Base-by-base conservation (phyloP, 2,888 invertebrate genomes). In the Frankliniella fusca region DNA sequence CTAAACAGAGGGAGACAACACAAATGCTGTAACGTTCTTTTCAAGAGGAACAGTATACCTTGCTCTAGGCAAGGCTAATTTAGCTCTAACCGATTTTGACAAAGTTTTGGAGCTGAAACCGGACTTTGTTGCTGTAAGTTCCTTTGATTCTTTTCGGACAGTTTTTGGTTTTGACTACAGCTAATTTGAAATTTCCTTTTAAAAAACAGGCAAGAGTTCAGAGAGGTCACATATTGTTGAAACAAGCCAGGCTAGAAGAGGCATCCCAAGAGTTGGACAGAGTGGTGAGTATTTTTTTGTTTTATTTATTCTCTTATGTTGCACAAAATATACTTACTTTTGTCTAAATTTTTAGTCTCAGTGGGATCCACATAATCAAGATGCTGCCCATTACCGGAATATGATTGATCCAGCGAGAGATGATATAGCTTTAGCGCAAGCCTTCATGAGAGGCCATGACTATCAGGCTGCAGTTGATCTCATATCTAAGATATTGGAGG, bases 21-120 rank as follows among this genome's bases (percentile, higher is more conserved):
- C 91, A 85, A 98, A 99, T 89, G 99, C 98, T 89, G 92, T 99
- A 88, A 97, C 97, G 81, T 96, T 96, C 87, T 99, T 96, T 88
- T 95, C 97, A 88, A 91, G 99, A 86, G 99, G 97, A 80, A 98
- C 98, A 0, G 97, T 98, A 0, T 98, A 96, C 89, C 91, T 99
- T 87, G 99, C 98, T 12, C 90, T 99, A 85, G 98, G 98, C 81
- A 98, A 97, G 90, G 95, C 98, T 0, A 96, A 96, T 87, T 95
- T 97, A 87, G 99, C 99, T 0, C 90, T 99, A 61, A 93, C 94
- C 86, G 99, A 99, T 89, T 93, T 99, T 85, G 95, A 95, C 85
- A 93, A 93, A 89, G 98, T 98, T 49, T 89, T 99, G 84, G 94
- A 97, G 87, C 88, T 99, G 83, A 98, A 99, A 87, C 95, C 97